Evolutionary conservation across 2,888 invertebrate genomes (phyloP).

Genomic region (Dryadula phaetusa): DNA sequence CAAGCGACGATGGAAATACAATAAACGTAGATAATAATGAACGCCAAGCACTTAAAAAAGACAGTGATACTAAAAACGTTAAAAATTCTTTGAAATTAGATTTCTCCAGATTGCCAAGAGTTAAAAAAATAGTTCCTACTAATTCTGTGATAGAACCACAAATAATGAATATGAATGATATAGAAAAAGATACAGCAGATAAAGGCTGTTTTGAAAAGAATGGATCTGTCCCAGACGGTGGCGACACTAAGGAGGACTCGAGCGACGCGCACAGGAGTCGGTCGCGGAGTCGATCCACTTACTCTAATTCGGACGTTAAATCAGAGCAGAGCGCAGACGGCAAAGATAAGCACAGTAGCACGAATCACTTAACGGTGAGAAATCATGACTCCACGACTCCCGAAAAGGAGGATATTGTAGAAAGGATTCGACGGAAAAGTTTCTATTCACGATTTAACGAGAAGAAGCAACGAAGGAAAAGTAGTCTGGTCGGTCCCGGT

Average conservation of each 20-base stretch:
- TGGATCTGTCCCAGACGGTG: constrained; percentile 57
- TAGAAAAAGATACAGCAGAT: constrained; percentile 67
- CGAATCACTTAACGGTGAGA: constrained; percentile 67
- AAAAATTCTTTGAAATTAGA: constrained; percentile 86
- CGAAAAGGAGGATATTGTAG: constrained; percentile 90
- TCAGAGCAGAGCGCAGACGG: constrained; percentile 65
- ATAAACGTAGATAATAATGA: constrained; percentile 59
- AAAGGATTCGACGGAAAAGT: constrained; percentile 94
- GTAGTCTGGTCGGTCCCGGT: constrained; percentile 86
- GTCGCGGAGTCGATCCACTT: constrained; percentile 73
- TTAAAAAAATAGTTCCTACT: constrained; percentile 84
- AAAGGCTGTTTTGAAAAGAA: constrained; percentile 65
- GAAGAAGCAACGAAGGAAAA: constrained; percentile 88
- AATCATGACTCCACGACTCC: constrained; percentile 77
- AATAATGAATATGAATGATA: constrained; percentile 67
- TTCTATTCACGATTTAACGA: constrained; percentile 96
- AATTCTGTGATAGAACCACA: constrained; percentile 83
- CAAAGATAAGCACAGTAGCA: constrained; percentile 64
- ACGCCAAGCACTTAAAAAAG: constrained; percentile 60
- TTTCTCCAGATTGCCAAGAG: constrained; percentile 84
- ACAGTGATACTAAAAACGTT: constrained; percentile 65
- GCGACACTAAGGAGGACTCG: constrained; percentile 52
- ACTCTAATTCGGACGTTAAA: constrained; percentile 81
- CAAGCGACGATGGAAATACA: constrained; percentile 70
- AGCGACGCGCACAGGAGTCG: constrained; percentile 63